phyloP scores from a whole-genome alignment of 2,797 vertebrate species.

The Schizopygopsis malacanthus region DNA sequence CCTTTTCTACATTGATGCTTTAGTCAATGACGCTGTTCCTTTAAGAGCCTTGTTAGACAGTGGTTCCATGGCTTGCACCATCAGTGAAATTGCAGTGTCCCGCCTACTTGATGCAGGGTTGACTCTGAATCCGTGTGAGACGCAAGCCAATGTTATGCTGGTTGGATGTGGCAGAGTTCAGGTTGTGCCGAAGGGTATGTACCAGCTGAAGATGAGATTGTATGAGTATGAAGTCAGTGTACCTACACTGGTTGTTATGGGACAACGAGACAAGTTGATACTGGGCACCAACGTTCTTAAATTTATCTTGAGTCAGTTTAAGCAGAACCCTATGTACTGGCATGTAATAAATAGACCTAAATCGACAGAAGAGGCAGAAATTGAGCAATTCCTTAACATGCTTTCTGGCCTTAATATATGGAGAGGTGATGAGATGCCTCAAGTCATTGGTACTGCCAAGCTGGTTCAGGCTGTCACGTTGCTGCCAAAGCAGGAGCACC shows the following conservation, averaged over 20 bases:
- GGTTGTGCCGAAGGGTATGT: conserved; percentile 49
- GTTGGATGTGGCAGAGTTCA: conserved; percentile 3
- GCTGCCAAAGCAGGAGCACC: neutral
- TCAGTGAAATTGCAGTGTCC: neutral
- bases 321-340: neutral
- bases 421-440: neutral
- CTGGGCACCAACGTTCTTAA: conserved; percentile 40
- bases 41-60: neutral
- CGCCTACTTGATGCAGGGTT: neutral
- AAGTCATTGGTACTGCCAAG: neutral
- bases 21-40: neutral
- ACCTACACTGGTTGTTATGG: conserved; percentile 19
- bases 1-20: neutral
- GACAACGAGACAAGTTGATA: conserved; percentile 20
- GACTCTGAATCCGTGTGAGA: neutral
- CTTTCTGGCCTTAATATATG: neutral
- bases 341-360: neutral
- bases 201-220: conserved; percentile 27
- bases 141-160: neutral
- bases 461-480: neutral
- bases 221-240: conserved; percentile 13
- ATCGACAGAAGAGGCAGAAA: conserved; percentile 10
- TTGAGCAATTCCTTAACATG: neutral
- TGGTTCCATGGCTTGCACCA: neutral
- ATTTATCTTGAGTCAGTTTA: neutral